Base-by-base conservation (phyloP, 1,140 invertebrate genomes). In the Drosophila varians region DNA sequence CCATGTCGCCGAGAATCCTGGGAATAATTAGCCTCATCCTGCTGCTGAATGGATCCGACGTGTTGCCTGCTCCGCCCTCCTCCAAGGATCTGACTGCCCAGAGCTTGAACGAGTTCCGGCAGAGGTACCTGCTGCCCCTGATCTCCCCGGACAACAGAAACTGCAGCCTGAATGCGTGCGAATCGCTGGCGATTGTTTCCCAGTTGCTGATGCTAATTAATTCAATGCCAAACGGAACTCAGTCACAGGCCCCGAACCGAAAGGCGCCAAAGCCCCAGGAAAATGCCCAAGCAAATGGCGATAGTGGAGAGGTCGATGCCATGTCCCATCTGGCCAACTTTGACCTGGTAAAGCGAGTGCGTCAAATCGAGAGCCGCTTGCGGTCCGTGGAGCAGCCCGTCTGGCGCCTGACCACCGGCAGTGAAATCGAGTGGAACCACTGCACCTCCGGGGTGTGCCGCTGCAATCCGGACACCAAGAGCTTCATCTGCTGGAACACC, bases 371-470 rank as follows among this genome's bases (percentile, higher is more conserved):
- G 71, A 92, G 94, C 56, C 91, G 95, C 51, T 80, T 96, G 7
- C 91, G 94, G 60, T 94, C 95, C 0, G 93, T 96, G 61, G 95
- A 96, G 91, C 95, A 96, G 89, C 93, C 95, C 94, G 94, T 95
- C 36, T 96, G 95, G 95, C 93, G 93, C 51, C 92, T 95, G 66
- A 66, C 78, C 19, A 93, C 47, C 90, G 92, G 65, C 90, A 92
- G 38, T 92, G 93, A 61, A 92, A 93, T 11, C 80, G 94, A 92
- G 42, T 96, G 95, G 95, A 93, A 94, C n/a, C 92, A 94, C 21
- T 96, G 96, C 86, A 92, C 93, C 1, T 93, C 94, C 55, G 94
- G 94, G 1, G 93, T 93, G 3, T 96, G 95, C 70, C 94, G 94
- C 19, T 90, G 89, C 53, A 88, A 82, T 69, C 89, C 78, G 95